Conservation (phyloP, 2,888 invertebrate species). For the Caenorhabditis sp. region DNA sequence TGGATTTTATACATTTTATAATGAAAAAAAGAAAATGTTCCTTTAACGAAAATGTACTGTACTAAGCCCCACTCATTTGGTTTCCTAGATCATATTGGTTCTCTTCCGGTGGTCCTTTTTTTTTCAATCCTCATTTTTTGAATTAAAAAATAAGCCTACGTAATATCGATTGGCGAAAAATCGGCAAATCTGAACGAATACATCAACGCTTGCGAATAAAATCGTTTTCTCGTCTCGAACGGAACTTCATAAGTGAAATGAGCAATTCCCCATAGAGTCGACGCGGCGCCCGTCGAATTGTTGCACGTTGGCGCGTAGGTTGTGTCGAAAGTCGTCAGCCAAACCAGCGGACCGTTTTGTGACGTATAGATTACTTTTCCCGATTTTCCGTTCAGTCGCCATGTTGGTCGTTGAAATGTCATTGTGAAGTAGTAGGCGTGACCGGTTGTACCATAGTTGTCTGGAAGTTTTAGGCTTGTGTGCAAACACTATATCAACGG, state of each 20-base stretch:
- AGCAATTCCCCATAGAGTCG: conserved; percentile 58
- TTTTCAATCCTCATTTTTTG: no score
- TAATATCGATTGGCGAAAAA: conserved; percentile 42
- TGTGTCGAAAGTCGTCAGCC: conserved; percentile 60
- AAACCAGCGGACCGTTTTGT: conserved; percentile 43
- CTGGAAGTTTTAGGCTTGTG: conserved; percentile 34
- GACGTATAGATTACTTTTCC: conserved; percentile 55
- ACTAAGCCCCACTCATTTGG: no score
- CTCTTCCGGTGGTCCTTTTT: no score
- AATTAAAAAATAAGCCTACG: no score
- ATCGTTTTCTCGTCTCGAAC: conserved; percentile 28
- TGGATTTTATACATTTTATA: no score
- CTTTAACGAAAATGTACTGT: no score
- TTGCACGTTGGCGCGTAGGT: conserved; percentile 43
- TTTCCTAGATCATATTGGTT: neutral
- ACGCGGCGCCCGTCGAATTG: conserved; percentile 34
- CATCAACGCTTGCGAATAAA: conserved; percentile 39
- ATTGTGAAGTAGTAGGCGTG: conserved; percentile 59
- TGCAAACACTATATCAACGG: no score
- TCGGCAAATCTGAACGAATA: conserved; percentile 33
- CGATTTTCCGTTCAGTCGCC: conserved; percentile 49
- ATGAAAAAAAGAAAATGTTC: no score
- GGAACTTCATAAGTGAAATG: conserved; percentile 48
- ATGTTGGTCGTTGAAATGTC: conserved; percentile 54
- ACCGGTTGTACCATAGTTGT: conserved; percentile 52